phyloP scores from a whole-genome alignment of 2,888 invertebrate genomes.

The Xestia ashworthii region DNA sequence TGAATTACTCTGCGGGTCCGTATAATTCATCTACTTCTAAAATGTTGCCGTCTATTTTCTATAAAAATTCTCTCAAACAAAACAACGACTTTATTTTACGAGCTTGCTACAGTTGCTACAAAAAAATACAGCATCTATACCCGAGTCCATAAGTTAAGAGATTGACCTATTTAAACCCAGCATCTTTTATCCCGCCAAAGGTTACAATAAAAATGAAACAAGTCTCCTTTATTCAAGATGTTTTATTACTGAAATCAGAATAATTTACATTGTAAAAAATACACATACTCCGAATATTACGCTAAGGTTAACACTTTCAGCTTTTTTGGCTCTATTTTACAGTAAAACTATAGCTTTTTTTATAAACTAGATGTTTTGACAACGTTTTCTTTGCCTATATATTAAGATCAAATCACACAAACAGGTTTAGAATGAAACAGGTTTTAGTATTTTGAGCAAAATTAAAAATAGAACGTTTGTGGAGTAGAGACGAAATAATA shows the following conservation, averaged over 20 bases:
- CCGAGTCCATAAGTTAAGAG: slow-evolving; percentile 53
- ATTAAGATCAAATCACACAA: slow-evolving; percentile 59
- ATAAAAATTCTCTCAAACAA: slow-evolving; percentile 6
- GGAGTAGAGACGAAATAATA: not conserved
- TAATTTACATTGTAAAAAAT: slow-evolving; percentile 91
- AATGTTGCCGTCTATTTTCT: slow-evolving; percentile 3
- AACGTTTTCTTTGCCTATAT: slow-evolving; percentile 39
- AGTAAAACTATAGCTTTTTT: slow-evolving; percentile 73
- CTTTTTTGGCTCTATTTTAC: slow-evolving; percentile 85
- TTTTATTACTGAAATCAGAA: slow-evolving; percentile 91
- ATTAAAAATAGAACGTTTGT: not conserved
- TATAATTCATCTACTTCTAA: slow-evolving; percentile 5
- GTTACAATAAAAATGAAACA: slow-evolving; percentile 56
- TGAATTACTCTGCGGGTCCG: too few species aligned
- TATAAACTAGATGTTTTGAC: slow-evolving; percentile 61
- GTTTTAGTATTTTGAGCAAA: slow-evolving; percentile 5
- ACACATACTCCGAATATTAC: slow-evolving; percentile 85
- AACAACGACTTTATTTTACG: slow-evolving; percentile 51
- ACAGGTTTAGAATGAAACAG: not conserved
- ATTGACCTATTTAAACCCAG: slow-evolving; percentile 57
- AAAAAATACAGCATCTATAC: slow-evolving; percentile 48
- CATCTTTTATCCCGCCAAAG: slow-evolving; percentile 41
- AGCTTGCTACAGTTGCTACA: slow-evolving; percentile 30
- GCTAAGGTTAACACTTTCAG: slow-evolving; percentile 86
- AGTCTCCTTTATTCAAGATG: slow-evolving; percentile 78